Percentiles rank a stretch among this genome's conserved stretches.
These are phyloP conservation scores for Noctua janthina DNA, from an alignment of 2,888 invertebrate genomes.

Conservation along the genomic window DNA sequence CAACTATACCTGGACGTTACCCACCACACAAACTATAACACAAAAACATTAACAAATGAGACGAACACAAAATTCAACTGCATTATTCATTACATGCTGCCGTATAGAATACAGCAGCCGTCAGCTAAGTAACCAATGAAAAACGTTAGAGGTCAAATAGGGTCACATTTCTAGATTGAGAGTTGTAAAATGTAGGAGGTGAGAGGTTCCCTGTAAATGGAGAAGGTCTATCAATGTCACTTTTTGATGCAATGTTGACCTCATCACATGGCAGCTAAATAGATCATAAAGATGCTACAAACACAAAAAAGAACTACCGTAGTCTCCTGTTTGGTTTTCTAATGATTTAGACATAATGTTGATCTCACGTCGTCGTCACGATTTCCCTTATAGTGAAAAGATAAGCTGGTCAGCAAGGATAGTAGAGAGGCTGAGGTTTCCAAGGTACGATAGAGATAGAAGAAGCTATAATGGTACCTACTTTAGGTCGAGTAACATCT, in stretches of 20 bases:
- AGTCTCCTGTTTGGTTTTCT: neutral
- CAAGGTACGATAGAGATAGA: neutral
- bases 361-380: neutral
- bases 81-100: constrained; percentile 65
- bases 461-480: neutral
- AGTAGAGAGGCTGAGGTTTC: neutral
- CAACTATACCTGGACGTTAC: neutral
- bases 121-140: constrained; percentile 44
- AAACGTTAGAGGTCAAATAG: constrained; percentile 51
- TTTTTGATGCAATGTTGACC: neutral
- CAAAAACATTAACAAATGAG: constrained; percentile 49
- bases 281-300: neutral
- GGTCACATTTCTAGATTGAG: constrained; percentile 58
- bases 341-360: neutral
- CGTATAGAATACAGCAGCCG: constrained; percentile 39
- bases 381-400: neutral
- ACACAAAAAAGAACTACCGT: neutral
- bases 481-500: neutral
- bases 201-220: neutral
- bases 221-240: constrained; percentile 24
- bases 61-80: constrained; percentile 64
- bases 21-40: constrained; percentile 6
- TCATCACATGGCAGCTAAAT: neutral
- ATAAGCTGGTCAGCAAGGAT: neutral
- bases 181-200: constrained; percentile 18